Percentiles rank a stretch among this genome's conserved stretches.
Conservation (phyloP, 2,797 vertebrate species). For the Galagoides demidoff region DNA sequence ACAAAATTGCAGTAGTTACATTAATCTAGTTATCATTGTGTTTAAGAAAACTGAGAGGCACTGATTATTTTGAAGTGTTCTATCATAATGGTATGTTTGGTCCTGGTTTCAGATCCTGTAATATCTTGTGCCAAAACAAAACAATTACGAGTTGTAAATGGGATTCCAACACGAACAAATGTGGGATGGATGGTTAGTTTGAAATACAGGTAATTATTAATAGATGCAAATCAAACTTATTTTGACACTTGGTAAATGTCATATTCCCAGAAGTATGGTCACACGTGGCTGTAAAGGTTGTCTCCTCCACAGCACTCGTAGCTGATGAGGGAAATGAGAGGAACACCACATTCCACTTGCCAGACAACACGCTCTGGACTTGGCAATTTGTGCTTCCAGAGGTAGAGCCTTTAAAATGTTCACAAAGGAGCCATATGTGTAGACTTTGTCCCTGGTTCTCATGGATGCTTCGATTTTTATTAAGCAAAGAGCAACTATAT, state of each 20-base stretch:
- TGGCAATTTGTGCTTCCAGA: background rate
- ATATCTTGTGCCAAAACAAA: slow-evolving; percentile 90
- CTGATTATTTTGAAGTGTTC: background rate
- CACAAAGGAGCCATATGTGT: background rate
- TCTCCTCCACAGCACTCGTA: background rate
- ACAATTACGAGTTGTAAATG: slow-evolving; percentile 94
- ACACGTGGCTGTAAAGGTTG: background rate
- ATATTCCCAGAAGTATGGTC: slow-evolving; percentile 17
- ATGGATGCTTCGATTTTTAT: background rate
- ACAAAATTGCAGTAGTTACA: background rate
- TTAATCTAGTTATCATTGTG: background rate
- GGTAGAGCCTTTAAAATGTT: background rate
- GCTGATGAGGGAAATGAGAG: background rate
- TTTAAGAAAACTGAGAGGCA: background rate
- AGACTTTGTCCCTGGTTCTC: background rate
- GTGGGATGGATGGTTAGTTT: slow-evolving; percentile 99
- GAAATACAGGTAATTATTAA: slow-evolving; percentile 88
- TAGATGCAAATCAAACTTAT: background rate
- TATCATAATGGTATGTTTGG: slow-evolving; percentile 75
- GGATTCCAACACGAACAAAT: slow-evolving; percentile 92
- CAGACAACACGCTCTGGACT: background rate
- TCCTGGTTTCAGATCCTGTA: slow-evolving; percentile 86
- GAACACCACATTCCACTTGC: background rate
- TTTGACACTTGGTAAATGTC: background rate
- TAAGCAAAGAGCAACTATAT: background rate